These are phyloP conservation scores for Ericerus pela DNA, from an alignment of 1,140 invertebrate species.

Conservation along the genomic window DNA sequence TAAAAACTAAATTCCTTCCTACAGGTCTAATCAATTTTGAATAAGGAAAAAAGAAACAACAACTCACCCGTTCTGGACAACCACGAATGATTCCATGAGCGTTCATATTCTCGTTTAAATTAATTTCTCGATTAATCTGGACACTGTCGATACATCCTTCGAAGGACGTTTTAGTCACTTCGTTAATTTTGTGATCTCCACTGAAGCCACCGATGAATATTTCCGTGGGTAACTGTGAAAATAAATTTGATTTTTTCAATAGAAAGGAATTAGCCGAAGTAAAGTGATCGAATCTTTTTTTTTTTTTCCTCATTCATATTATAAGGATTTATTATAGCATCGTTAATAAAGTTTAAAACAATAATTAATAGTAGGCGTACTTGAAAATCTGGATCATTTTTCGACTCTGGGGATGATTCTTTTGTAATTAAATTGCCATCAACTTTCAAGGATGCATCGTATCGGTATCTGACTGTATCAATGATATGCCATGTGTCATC, in stretches of 20 bases:
- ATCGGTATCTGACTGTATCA: slow-evolving; percentile 47
- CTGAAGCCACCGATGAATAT: slow-evolving; percentile 85
- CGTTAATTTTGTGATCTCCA: slow-evolving; percentile 42
- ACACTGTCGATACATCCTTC: slow-evolving; percentile 87
- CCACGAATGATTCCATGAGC: slow-evolving; percentile 66
- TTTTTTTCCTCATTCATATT: no score
- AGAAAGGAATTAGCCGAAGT: no score
- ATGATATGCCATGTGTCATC: slow-evolving; percentile 72
- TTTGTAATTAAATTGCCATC: slow-evolving; percentile 38
- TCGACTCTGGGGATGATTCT: slow-evolving; percentile 26
- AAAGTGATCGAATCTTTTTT: no score
- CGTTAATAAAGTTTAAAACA: no score
- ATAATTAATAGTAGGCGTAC: no score
- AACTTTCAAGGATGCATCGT: slow-evolving; percentile 50
- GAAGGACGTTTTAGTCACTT: slow-evolving; percentile 59
- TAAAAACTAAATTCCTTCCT: not conserved
- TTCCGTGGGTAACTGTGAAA: slow-evolving; percentile 38
- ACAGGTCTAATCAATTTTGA: not conserved
- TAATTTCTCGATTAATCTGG: slow-evolving; percentile 51
- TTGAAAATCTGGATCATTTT: slow-evolving; percentile 14
- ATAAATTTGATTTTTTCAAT: no score
- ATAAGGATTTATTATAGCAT: no score
- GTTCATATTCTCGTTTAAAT: slow-evolving; percentile 54
- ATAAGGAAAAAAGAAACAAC: no score
- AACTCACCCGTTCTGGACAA: slow-evolving; percentile 60